These are phyloP conservation scores for Premnoplex brunnescens DNA, from an alignment of 2,797 vertebrate genomes.

Conservation along the genomic window DNA sequence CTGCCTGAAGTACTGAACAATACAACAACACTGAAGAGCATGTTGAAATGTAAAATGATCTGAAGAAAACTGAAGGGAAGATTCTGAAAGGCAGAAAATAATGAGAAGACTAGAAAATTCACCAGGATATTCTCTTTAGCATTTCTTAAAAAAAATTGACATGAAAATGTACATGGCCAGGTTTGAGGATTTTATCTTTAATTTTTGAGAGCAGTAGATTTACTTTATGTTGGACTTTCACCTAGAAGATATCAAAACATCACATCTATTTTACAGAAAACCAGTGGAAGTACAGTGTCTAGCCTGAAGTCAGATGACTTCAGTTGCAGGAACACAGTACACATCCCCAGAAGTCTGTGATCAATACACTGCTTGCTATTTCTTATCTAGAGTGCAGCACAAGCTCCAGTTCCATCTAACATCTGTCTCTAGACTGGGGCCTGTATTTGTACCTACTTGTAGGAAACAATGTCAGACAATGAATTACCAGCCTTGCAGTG, in stretches of 20 bases:
- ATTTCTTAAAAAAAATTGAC: neutral
- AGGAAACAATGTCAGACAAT: neutral
- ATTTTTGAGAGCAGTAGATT: neutral
- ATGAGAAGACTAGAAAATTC: neutral
- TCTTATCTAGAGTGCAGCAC: neutral
- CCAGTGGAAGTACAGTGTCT: neutral
- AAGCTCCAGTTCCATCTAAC: neutral
- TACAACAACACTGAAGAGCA: neutral
- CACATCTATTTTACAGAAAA: neutral
- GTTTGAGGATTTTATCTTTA: neutral
- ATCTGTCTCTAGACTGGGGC: neutral
- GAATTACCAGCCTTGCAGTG: neutral
- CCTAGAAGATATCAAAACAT: neutral
- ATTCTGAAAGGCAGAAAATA: neutral
- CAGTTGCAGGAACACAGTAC: neutral
- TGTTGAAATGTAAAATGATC: neutral
- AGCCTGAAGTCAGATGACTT: neutral
- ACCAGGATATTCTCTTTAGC: neutral
- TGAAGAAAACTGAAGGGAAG: neutral
- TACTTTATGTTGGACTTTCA: neutral
- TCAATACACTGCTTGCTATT: neutral
- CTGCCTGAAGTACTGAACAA: neutral
- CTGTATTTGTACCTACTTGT: rapidly evolving
- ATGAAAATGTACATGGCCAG: neutral
- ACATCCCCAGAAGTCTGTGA: neutral